Evolutionary conservation across 2,113 vertebrate species (phyloP), one percentile per base, ranked within the genome.

Genomic region (Carassius carassius): DNA sequence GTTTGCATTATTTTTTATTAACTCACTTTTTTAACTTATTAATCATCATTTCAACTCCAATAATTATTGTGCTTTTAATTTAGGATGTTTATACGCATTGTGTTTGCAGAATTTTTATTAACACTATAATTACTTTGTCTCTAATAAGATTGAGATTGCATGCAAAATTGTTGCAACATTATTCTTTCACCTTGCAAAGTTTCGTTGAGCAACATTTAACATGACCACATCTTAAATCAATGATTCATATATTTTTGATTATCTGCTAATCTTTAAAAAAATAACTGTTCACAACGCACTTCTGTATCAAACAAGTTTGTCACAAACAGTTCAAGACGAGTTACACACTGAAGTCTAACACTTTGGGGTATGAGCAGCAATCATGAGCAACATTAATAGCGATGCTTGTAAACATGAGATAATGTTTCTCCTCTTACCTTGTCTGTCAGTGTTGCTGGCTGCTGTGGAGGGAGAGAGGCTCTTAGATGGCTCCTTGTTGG

Each of bases 401-500:
- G 8, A 35, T 67, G 62, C 60, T 62, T 62, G 10, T 23, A 62
- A 23, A 3, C 13, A 29, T 16, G 25, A 65, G 62, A 29, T 14
- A 29, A 19, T 0, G 8, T 17, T 19, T 41, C 67, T 21, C 92
- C 76, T 78, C 32, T 78, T 78, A 78, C 76, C 76, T 62, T 8
- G 41, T 60, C 19, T 23, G 29, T 78, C 76, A n/a, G 32, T 8
- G 32, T 16, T 23, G 29, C 32, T 23, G 63, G 25, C 4, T 7
- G 17, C 95, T 86, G 94, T 94, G 94, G 93, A 94, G 90, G 94
- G 94, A 95, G 95, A 95, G 95, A 95, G 90, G 93, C 94, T 94
- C 94, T 96, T 97, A 94, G 94, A 92, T 90, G 91, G 94, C 93
- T 98, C 97, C 93, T 95, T 97, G 94, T 93, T 94, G 94, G 93